These are phyloP conservation scores for Elaphurus davidianus DNA, from an alignment of 2,113 vertebrate genomes.

Conservation along the genomic window DNA sequence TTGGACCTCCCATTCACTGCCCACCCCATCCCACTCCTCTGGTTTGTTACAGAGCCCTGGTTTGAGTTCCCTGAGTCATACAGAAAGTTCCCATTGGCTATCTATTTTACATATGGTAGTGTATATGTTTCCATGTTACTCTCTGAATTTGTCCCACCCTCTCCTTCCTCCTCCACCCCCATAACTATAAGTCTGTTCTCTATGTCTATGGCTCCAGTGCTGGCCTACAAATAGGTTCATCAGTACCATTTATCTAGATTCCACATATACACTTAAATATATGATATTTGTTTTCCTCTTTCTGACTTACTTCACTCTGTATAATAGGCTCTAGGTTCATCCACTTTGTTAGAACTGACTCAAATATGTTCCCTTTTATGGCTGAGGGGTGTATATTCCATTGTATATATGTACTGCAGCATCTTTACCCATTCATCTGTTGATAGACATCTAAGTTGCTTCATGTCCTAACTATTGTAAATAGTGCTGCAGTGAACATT, in stretches of 20 bases:
- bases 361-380: background rate
- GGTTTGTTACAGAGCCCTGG: background rate
- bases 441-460: background rate
- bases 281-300: background rate
- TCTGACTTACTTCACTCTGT: background rate
- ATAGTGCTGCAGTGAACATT: background rate
- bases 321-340: background rate
- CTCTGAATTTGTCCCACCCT: background rate
- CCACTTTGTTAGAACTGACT: background rate
- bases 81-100: background rate
- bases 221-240: background rate
- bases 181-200: background rate
- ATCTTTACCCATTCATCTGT: background rate
- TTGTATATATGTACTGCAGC: background rate
- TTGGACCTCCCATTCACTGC: background rate
- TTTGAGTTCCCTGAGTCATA: background rate
- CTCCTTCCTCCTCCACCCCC: background rate
- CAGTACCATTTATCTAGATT: background rate
- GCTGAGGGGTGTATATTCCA: background rate
- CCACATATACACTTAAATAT: background rate
- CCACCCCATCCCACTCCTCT: background rate
- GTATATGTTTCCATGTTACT: background rate
- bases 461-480: background rate
- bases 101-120: background rate
- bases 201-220: background rate